A percentile compares a stretch with the other conserved stretches of the same genome.
Conservation (phyloP, 2,888 invertebrate genomes). For the Spilosoma lubricipeda region DNA sequence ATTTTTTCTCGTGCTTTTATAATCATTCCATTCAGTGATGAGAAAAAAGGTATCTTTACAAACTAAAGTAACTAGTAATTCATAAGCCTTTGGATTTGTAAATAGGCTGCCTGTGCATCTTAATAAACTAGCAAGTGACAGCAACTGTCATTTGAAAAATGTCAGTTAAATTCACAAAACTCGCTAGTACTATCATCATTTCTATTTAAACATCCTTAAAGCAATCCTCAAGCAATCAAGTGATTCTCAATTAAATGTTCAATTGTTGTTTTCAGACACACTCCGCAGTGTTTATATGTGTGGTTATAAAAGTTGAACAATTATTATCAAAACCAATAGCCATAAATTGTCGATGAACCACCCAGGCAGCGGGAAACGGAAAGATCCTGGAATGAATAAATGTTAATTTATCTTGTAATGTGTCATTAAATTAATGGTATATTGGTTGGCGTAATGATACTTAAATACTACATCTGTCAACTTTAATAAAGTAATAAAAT, state of each 20-base stretch:
- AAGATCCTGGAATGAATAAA: slow-evolving; percentile 56
- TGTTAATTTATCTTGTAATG: background rate
- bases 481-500: background rate
- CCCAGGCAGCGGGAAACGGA: slow-evolving; percentile 57
- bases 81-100: background rate
- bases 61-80: slow-evolving; percentile 2
- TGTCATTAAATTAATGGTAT: slow-evolving; percentile 1
- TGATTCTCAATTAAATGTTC: slow-evolving; percentile 54
- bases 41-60: slow-evolving; percentile 3
- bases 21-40: slow-evolving; percentile 7
- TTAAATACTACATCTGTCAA: background rate
- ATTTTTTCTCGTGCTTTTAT: slow-evolving; percentile 29
- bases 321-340: slow-evolving; percentile 71
- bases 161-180: background rate
- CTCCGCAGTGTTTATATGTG: slow-evolving; percentile 51
- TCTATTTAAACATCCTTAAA: slow-evolving; percentile 29
- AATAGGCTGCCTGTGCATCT: slow-evolving; percentile 19
- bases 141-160: slow-evolving; percentile 9
- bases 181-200: background rate
- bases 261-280: slow-evolving; percentile 54
- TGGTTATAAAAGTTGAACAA: slow-evolving; percentile 53
- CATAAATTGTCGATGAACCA: slow-evolving; percentile 75
- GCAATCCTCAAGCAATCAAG: slow-evolving; percentile 37
- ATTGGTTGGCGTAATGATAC: background rate
- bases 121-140: background rate